phyloP scores from a whole-genome alignment of 92 coral and sea anemone genomes.

The Plumapathes pennacea region DNA sequence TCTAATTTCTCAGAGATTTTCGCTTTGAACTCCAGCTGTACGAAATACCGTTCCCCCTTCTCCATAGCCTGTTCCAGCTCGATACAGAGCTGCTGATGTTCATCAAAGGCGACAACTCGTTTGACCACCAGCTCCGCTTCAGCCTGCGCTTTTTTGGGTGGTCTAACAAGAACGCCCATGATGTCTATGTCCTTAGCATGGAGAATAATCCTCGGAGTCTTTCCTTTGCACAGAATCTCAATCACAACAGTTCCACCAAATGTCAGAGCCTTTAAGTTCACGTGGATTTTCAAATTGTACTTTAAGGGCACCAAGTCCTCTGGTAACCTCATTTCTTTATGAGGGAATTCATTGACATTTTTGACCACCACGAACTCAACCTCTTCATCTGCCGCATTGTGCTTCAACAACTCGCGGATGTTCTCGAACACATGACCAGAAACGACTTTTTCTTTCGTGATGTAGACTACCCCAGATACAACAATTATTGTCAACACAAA shows the following conservation, averaged over 20 bases:
- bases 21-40: constrained; percentile 15
- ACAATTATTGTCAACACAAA: no score
- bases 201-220: constrained; percentile 45
- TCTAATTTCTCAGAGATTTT: constrained; percentile 42
- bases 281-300: constrained; percentile 48
- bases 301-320: constrained; percentile 43
- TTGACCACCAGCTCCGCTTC: constrained; percentile 5
- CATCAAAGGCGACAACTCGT: constrained; percentile 18
- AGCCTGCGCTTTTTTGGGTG: not conserved
- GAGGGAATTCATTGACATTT: constrained; percentile 33
- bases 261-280: constrained; percentile 42
- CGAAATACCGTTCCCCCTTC: constrained; percentile 16
- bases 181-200: constrained; percentile 40
- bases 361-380: constrained; percentile 18
- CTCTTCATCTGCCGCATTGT: constrained; percentile 25
- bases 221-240: constrained; percentile 17
- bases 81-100: constrained; percentile 38
- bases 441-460: no score
- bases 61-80: constrained; percentile 15
- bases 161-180: constrained; percentile 14
- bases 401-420: constrained; percentile 28
- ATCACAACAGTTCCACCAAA: constrained; percentile 43
- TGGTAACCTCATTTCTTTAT: constrained; percentile 37
- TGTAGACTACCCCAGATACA: no score
- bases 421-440: no score